These are phyloP conservation scores for Sarcophaga subvicina DNA, from an alignment of 2,888 invertebrate genomes.

Conservation along the genomic window DNA sequence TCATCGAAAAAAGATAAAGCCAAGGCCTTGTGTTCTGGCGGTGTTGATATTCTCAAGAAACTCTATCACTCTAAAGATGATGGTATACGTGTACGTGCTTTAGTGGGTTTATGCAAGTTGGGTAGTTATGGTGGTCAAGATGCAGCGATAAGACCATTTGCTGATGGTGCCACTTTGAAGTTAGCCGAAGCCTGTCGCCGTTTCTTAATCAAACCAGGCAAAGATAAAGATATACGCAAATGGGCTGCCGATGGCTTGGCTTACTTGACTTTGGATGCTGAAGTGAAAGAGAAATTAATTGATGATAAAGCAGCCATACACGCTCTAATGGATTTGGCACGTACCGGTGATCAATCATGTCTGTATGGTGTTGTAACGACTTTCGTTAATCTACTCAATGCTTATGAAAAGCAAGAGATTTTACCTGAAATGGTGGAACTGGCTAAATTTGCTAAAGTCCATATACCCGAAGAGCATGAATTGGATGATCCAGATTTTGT, in stretches of 20 bases:
- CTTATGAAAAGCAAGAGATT: slow-evolving; percentile 98
- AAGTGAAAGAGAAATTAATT: slow-evolving; percentile 97
- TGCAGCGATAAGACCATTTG: slow-evolving; percentile 96
- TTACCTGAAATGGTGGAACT: slow-evolving; percentile 98
- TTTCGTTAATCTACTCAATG: slow-evolving; percentile 97
- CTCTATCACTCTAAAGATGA: slow-evolving; percentile 95
- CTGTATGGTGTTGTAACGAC: slow-evolving; percentile 96
- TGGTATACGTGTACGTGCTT: slow-evolving; percentile 92
- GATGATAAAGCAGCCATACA: slow-evolving; percentile 92
- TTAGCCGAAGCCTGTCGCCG: slow-evolving; percentile 96
- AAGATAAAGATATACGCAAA: slow-evolving; percentile 93
- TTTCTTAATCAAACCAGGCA: slow-evolving; percentile 93
- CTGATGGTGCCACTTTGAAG: slow-evolving; percentile 96
- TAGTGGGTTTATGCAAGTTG: slow-evolving; percentile 97
- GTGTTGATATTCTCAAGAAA: slow-evolving; percentile 95
- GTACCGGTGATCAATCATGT: slow-evolving; percentile 92
- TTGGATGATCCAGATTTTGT: slow-evolving; percentile 94
- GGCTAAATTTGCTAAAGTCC: slow-evolving; percentile 99
- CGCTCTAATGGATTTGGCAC: slow-evolving; percentile 94
- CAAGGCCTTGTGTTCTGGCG: slow-evolving; percentile 92
- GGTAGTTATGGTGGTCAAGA: slow-evolving; percentile 98
- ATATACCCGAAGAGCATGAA: slow-evolving; percentile 98
- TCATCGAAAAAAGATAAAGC: slow-evolving; percentile 99
- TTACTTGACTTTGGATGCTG: slow-evolving; percentile 97
- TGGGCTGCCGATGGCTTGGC: slow-evolving; percentile 99